Percentiles rank a stretch among this genome's conserved stretches.
phyloP scores from a whole-genome alignment of 2,797 vertebrate species.

The Coregonus ussuriensis region DNA sequence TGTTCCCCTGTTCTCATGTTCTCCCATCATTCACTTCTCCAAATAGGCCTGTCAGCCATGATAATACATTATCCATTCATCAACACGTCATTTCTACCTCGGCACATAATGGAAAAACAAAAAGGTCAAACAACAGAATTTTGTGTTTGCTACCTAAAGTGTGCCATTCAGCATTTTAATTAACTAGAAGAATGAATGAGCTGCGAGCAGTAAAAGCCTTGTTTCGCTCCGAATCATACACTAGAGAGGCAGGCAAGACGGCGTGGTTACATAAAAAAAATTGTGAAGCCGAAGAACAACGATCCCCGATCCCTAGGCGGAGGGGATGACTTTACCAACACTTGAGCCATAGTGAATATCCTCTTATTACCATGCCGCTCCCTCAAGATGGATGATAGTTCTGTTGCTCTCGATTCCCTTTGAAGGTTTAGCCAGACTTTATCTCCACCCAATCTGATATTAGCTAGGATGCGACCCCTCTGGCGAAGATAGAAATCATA shows the following conservation, averaged over 20 bases:
- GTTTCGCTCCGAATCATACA: conserved; percentile 64
- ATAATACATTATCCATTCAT: conserved; percentile 71
- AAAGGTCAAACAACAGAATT: conserved; percentile 74
- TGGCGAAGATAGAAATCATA: background rate
- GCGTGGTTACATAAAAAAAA: background rate
- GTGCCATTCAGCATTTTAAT: conserved; percentile 76
- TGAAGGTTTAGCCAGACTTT: conserved; percentile 14
- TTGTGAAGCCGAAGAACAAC: conserved; percentile 1
- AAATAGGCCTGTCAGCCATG: conserved; percentile 66
- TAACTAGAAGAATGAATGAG: conserved; percentile 60
- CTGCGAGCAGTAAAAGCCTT: conserved; percentile 38
- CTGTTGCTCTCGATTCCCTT: conserved; percentile 22
- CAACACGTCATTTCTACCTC: conserved; percentile 55
- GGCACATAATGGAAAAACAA: conserved; percentile 56
- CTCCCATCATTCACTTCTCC: conserved; percentile 66
- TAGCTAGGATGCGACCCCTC: background rate
- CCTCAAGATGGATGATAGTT: conserved; percentile 38
- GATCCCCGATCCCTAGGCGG: conserved; percentile 32
- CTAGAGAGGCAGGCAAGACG: conserved; percentile 10
- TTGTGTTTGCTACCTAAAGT: conserved; percentile 69
- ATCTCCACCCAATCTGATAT: background rate
- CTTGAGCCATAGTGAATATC: conserved; percentile 41
- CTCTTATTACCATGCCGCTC: conserved; percentile 43
- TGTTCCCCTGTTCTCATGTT: conserved; percentile 15
- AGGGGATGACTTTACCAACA: conserved; percentile 46